These are phyloP conservation scores for Cotesia vestalis DNA, from an alignment of 1,140 invertebrate genomes.

Conservation along the genomic window DNA sequence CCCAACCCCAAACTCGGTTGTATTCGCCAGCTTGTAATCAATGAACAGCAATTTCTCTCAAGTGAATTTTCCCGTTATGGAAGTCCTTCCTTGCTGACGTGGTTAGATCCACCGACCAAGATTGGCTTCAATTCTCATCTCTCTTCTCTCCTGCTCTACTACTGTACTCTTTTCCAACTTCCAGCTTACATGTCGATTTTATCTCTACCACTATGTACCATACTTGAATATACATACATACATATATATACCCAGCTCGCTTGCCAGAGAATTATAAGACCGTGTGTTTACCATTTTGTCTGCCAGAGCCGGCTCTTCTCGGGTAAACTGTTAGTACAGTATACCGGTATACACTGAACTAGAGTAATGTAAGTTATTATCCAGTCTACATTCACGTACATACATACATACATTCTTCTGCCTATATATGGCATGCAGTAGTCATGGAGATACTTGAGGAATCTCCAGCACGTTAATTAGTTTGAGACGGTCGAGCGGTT, in stretches of 20 bases:
- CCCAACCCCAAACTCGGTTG: neutral
- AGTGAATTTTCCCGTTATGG: slow-evolving; percentile 24
- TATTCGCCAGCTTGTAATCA: slow-evolving; percentile 24
- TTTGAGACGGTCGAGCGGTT: slow-evolving; percentile 51
- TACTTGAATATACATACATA: neutral
- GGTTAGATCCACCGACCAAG: slow-evolving; percentile 16
- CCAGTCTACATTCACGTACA: slow-evolving; percentile 6
- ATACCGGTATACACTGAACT: neutral
- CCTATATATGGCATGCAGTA: neutral
- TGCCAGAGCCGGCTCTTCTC: neutral
- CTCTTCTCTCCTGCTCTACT: no score
- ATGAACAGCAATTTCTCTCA: slow-evolving; percentile 29
- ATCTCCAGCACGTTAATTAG: slow-evolving; percentile 57
- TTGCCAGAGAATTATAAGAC: no score
- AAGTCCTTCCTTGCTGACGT: slow-evolving; percentile 31
- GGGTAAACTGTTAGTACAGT: neutral
- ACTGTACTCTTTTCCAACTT: neutral
- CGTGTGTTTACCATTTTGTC: slow-evolving; percentile 21
- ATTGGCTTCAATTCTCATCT: slow-evolving; percentile 20
- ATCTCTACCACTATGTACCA: neutral
- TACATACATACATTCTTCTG: neutral
- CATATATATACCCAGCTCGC: no score
- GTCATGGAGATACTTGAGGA: slow-evolving; percentile 35
- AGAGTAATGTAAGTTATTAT: neutral
- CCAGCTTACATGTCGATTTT: slow-evolving; percentile 21